phyloP scores from a whole-genome alignment of 2,888 invertebrate genomes.

The Oscheius sp. region DNA sequence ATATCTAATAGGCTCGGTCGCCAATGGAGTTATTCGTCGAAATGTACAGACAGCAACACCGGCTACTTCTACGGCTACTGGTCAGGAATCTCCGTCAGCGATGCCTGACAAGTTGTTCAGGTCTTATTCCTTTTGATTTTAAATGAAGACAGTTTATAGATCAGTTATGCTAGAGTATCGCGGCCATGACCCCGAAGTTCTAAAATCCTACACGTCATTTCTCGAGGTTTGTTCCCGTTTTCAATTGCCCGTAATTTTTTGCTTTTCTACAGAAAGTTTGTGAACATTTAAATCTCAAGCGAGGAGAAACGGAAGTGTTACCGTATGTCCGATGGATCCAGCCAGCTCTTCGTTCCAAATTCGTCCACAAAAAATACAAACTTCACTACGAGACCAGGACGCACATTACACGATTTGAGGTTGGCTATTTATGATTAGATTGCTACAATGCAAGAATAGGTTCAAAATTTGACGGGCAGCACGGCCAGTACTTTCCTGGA shows the following conservation, averaged over 20 bases:
- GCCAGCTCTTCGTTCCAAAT: slow-evolving; percentile 87
- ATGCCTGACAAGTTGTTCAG: slow-evolving; percentile 31
- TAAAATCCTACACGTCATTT: slow-evolving; percentile 70
- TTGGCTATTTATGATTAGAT: slow-evolving; percentile 74
- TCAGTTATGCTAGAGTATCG: slow-evolving; percentile 67
- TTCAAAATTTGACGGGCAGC: slow-evolving; percentile 89
- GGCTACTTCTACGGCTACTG: neutral
- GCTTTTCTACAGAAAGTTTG: slow-evolving; percentile 60
- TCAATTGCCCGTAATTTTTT: neutral
- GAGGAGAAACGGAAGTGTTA: slow-evolving; percentile 54
- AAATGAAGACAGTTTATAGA: slow-evolving; percentile 33
- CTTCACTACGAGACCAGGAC: slow-evolving; percentile 96
- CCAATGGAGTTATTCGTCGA: neutral
- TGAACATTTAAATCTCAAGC: slow-evolving; percentile 53
- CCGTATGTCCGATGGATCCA: slow-evolving; percentile 73
- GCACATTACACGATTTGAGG: slow-evolving; percentile 83
- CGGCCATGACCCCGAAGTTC: slow-evolving; percentile 69
- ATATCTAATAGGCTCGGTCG: neutral
- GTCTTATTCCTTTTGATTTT: neutral
- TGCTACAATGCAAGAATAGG: slow-evolving; percentile 70
- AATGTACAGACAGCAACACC: slow-evolving; percentile 7
- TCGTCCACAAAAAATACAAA: slow-evolving; percentile 90
- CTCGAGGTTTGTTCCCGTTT: slow-evolving; percentile 53
- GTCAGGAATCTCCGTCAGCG: neutral
- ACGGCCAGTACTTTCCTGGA: slow-evolving; percentile 95